Conservation (phyloP, 2,888 invertebrate species). For the Cacoxenus indagator region DNA sequence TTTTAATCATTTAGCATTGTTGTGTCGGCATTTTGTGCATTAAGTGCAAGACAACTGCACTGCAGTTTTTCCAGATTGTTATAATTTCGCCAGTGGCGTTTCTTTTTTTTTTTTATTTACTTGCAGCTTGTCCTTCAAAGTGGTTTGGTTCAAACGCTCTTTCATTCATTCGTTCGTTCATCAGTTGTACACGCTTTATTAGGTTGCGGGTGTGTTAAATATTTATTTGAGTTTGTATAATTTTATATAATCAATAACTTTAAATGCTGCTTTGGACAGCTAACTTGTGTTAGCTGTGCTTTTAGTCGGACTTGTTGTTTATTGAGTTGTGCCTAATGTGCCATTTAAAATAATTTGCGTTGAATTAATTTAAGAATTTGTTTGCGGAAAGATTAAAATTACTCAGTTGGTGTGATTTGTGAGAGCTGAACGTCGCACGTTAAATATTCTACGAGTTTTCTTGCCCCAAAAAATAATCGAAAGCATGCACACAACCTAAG, state of each 20-base stretch:
- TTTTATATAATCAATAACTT: slow-evolving; percentile 54
- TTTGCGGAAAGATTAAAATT: neutral
- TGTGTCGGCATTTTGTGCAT: neutral
- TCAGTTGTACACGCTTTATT: slow-evolving; percentile 22
- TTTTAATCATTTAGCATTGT: slow-evolving; percentile 42
- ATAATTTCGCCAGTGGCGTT: slow-evolving; percentile 13
- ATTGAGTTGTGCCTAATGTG: slow-evolving; percentile 12
- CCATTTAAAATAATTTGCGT: slow-evolving; percentile 14
- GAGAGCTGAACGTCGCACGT: neutral
- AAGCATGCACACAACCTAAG: neutral
- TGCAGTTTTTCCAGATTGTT: neutral
- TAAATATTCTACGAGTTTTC: neutral
- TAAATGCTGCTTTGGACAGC: neutral
- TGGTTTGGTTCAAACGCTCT: neutral
- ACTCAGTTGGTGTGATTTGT: neutral
- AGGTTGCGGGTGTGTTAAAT: slow-evolving; percentile 45
- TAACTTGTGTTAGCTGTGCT: slow-evolving; percentile 27
- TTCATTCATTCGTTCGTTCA: neutral
- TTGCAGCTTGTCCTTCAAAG: slow-evolving; percentile 2
- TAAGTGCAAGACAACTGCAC: neutral
- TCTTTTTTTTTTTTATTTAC: no score
- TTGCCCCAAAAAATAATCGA: neutral
- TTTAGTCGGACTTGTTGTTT: slow-evolving; percentile 37
- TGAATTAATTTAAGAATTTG: slow-evolving; percentile 10
- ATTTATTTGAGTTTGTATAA: slow-evolving; percentile 61